Conservation (phyloP, 2,888 invertebrate genomes). For the Drosophila mulleri region DNA sequence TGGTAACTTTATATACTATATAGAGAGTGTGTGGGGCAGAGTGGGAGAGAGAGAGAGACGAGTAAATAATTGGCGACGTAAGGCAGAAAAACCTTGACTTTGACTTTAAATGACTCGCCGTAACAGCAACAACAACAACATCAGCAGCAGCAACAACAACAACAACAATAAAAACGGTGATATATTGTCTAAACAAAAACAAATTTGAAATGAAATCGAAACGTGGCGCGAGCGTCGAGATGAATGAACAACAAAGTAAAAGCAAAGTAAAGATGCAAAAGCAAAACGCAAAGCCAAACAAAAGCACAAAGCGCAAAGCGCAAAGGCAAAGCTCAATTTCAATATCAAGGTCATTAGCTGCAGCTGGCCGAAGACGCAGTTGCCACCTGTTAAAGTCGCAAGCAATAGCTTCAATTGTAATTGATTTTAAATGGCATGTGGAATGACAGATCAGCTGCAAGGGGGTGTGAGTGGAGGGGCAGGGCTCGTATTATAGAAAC, state of each 20-base stretch:
- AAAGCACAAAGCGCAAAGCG: conserved; percentile 24
- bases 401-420: conserved; percentile 35
- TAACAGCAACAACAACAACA: conserved; percentile 42
- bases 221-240: conserved; percentile 54
- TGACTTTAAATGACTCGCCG: conserved; percentile 85
- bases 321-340: conserved; percentile 74
- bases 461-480: background rate
- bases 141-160: conserved; percentile 28
- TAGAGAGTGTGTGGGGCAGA: background rate
- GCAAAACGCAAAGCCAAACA: conserved; percentile 27
- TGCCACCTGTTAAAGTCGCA: conserved; percentile 46
- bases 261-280: conserved; percentile 32
- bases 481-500: conserved; percentile 39
- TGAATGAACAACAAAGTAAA: conserved; percentile 69
- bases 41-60: conserved; percentile 32
- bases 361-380: conserved; percentile 57
- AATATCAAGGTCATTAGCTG: conserved; percentile 83
- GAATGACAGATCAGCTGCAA: conserved; percentile 23
- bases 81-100: conserved; percentile 85
- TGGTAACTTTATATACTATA: conserved; percentile 22
- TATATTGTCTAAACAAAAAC: conserved; percentile 72
- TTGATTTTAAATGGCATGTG: conserved; percentile 49
- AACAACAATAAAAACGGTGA: conserved; percentile 53
- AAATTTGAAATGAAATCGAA: conserved; percentile 72
- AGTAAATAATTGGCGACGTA: conserved; percentile 76